Evolutionary conservation across 2,113 vertebrate species (phyloP).

Genomic region (Festucalex cinctus): DNA sequence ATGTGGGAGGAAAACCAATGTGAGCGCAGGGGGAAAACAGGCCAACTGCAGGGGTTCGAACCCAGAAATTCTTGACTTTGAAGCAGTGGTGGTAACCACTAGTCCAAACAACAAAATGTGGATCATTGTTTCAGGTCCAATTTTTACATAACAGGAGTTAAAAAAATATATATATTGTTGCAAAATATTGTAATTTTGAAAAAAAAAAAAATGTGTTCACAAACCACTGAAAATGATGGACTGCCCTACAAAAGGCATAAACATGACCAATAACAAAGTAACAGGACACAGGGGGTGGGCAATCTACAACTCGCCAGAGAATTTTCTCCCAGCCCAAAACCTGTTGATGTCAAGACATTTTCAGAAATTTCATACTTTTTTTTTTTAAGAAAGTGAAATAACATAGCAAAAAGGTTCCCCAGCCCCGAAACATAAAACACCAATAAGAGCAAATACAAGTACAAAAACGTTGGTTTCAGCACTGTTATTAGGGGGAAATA

Average conservation of each 20-base stretch:
- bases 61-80: too few relatives aligned
- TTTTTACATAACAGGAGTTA: too few relatives aligned
- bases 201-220: slow-evolving; percentile 2
- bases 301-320: background rate
- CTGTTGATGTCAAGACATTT: background rate
- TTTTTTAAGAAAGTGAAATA: background rate
- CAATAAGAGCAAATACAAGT: slow-evolving; percentile 49
- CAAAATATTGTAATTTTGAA: background rate
- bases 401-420: slow-evolving; percentile 2
- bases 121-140: too few relatives aligned
- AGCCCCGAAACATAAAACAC: slow-evolving; percentile 54
- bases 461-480: slow-evolving; percentile 46
- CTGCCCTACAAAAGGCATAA: slow-evolving; percentile 73
- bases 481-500: slow-evolving; percentile 38
- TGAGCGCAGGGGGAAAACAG: too few relatives aligned
- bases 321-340: background rate
- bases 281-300: background rate
- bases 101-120: too few relatives aligned
- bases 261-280: slow-evolving; percentile 54
- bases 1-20: too few relatives aligned
- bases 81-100: too few relatives aligned
- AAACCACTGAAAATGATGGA: slow-evolving; percentile 44
- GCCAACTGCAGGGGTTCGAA: too few relatives aligned
- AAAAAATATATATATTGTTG: background rate
- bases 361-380: background rate